phyloP scores from a whole-genome alignment of 2,797 vertebrate species.

The Molossus alvarezi region DNA sequence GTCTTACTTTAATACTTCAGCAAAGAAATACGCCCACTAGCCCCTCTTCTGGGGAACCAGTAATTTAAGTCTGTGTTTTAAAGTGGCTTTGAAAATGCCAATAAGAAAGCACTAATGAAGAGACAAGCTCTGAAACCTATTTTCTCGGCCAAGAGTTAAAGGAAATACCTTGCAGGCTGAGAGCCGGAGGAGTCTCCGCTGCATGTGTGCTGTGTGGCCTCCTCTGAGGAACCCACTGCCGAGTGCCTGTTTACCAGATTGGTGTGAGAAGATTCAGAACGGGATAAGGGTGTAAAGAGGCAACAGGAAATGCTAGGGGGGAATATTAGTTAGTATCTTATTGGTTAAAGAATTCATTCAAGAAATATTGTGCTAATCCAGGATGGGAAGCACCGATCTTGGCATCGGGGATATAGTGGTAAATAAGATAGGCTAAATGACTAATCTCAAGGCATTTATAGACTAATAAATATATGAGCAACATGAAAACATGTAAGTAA shows the following conservation, averaged over 20 bases:
- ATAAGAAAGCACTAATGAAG: neutral
- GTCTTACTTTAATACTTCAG: neutral
- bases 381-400: slow-evolving; percentile 1
- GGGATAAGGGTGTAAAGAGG: neutral
- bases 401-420: neutral
- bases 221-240: neutral
- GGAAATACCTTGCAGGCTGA: neutral
- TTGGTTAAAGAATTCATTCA: slow-evolving; percentile 46
- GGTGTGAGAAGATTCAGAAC: neutral
- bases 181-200: neutral
- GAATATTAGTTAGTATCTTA: slow-evolving; percentile 22
- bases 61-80: neutral
- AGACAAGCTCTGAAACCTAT: neutral
- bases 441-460: neutral
- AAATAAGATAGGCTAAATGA: slow-evolving; percentile 15
- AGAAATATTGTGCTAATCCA: neutral
- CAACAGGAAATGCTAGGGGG: neutral
- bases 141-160: slow-evolving; percentile 11
- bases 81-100: neutral
- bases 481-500: neutral
- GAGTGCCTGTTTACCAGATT: neutral
- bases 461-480: neutral
- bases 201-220: neutral
- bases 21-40: neutral
- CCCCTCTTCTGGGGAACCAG: neutral